Conservation (phyloP, 2,797 vertebrate genomes). For the Anguilla obscura region DNA sequence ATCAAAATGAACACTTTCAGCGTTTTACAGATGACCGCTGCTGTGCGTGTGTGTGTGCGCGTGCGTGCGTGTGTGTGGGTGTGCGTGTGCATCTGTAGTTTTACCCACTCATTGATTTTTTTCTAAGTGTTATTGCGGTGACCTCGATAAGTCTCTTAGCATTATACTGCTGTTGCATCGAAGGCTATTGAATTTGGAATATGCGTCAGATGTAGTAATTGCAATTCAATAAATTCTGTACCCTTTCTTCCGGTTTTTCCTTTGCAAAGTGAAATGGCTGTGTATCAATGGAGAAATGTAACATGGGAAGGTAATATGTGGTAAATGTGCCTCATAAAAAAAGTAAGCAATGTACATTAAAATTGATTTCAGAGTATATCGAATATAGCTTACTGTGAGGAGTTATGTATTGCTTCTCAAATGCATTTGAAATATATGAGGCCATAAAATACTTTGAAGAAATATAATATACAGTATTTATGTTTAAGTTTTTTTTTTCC, state of each 20-base stretch:
- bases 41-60: neutral
- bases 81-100: neutral
- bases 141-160: neutral
- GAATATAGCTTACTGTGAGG: neutral
- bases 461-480: neutral
- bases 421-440: neutral
- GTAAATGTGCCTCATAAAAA: neutral
- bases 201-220: neutral
- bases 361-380: neutral
- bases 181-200: conserved; percentile 12
- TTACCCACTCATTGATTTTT: neutral
- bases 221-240: neutral
- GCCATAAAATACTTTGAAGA: neutral
- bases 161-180: neutral
- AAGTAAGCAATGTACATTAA: conserved; percentile 8
- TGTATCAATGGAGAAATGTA: neutral
- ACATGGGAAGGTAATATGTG: neutral
- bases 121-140: neutral
- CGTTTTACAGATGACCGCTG: neutral
- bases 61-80: neutral
- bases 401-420: neutral
- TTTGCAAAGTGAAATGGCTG: neutral
- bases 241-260: neutral
- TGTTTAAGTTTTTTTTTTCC: neutral
- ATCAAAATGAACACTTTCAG: neutral